Percentiles rank a stretch among this genome's conserved stretches.
Evolutionary conservation across 2,113 vertebrate genomes (phyloP).

Genomic region (Apodemus speciosus): DNA sequence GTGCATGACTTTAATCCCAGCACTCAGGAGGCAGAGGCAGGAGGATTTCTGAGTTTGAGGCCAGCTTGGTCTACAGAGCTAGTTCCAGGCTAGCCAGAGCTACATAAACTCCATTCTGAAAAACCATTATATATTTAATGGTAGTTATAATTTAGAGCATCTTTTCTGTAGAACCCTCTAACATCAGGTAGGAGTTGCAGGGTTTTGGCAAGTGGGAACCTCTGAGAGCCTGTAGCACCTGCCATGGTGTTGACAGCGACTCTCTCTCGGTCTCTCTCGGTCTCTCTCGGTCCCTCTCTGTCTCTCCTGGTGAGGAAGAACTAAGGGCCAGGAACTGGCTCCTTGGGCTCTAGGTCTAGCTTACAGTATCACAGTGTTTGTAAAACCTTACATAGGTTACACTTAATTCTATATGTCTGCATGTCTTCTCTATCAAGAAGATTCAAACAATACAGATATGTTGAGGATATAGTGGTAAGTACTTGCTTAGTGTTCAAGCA

Average conservation of each 20-base stretch:
- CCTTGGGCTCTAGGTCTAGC: background rate
- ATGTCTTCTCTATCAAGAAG: background rate
- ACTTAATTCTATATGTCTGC: background rate
- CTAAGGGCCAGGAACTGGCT: background rate
- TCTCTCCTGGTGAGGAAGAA: background rate
- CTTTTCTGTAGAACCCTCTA: background rate
- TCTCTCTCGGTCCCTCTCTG: too few relatives aligned
- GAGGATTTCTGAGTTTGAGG: too few relatives aligned
- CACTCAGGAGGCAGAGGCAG: background rate
- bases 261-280: too few relatives aligned
- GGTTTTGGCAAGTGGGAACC: background rate
- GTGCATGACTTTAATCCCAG: background rate
- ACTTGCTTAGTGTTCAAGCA: background rate
- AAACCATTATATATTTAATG: background rate
- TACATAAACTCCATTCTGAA: background rate
- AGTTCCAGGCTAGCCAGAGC: background rate
- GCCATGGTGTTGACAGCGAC: background rate
- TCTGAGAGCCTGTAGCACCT: background rate
- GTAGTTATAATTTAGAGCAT: background rate
- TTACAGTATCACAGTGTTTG: background rate
- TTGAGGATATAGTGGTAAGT: background rate
- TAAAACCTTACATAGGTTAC: background rate
- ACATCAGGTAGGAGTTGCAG: background rate
- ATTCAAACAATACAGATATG: background rate
- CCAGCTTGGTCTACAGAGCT: background rate